These are phyloP conservation scores for Hassar affinis DNA, from an alignment of 2,113 vertebrate genomes.

Conservation along the genomic window DNA sequence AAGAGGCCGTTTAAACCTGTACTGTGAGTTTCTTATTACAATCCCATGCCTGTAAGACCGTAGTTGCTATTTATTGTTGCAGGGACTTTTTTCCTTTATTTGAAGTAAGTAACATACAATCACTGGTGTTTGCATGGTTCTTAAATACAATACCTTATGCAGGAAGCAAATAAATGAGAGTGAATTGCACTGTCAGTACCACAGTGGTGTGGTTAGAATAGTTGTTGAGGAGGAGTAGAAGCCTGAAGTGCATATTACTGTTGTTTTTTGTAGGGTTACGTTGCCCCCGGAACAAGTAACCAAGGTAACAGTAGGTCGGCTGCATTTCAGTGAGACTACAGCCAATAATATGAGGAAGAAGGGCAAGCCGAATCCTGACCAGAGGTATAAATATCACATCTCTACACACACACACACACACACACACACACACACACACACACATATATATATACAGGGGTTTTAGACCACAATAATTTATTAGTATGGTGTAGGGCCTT, in stretches of 20 bases:
- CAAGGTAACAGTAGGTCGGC: slow-evolving; percentile 92
- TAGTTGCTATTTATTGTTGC: neutral
- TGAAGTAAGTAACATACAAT: neutral
- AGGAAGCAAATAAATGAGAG: neutral
- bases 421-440: neutral
- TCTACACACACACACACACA: slow-evolving; percentile 5
- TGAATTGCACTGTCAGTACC: neutral
- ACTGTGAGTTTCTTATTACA: slow-evolving; percentile 78
- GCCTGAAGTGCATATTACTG: neutral
- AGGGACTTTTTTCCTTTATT: neutral
- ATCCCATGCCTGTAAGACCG: neutral
- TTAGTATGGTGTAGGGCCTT: too few species aligned
- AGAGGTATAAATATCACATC: slow-evolving; percentile 78
- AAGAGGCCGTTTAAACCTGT: slow-evolving; percentile 97
- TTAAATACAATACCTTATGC: neutral
- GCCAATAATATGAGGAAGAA: slow-evolving; percentile 99
- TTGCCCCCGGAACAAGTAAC: slow-evolving; percentile 96
- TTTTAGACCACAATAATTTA: too few species aligned
- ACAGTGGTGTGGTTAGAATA: neutral
- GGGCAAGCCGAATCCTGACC: slow-evolving; percentile 97
- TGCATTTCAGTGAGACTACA: slow-evolving; percentile 98
- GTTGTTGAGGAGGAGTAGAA: neutral
- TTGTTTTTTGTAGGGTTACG: slow-evolving; percentile 76
- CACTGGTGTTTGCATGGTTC: neutral
- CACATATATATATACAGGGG: too few species aligned